Evolutionary conservation across 1,140 invertebrate species (phyloP), one percentile per base, ranked within the genome.

Genomic region (Anadara kagoshimensis): DNA sequence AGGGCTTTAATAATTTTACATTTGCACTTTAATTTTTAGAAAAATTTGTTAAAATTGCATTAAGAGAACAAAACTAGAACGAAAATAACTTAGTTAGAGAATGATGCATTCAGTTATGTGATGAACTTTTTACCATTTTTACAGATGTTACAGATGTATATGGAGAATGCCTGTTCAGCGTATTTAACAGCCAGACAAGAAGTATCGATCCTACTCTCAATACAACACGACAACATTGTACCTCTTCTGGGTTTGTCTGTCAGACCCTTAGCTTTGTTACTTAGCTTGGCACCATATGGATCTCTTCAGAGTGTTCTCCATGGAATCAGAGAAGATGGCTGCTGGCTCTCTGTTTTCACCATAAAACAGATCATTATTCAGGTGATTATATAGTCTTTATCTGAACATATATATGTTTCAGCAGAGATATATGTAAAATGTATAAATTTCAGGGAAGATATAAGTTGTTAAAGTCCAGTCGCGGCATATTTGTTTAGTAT

Each of bases 151-250:
- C 81, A 86, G 65, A 76, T 76, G 22, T 69, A 70, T 22, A 59
- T 86, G 56, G 83, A 86, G 57, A 75, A 95, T 76, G 95, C 96
- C 1, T 98, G 96, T 84, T 95, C 97, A 86, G 96, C 98, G 0
- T 99, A 99, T 90, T 78, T 97, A 94, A 88, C 97, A 94, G 96
- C 97, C 3, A 91, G 98, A 44, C 97, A 98, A 89, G 98, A 99
- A 89, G 89, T 99, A 67, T 94, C 94, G 79, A 97, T 99, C 57
- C 89, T 99, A 10, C 88, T 95, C 14, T 93, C 93, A 4, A 90
- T 99, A 20, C 92, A 94, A 26, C 97, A 99, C 90, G 90, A 94
- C 1, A 95, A 99, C 90, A 97, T 99, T 78, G 95, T 98, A 36
- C 95, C 96, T 14, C 91, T 99, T 41, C 57, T 98, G 36, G 98